Evolutionary conservation across 2,113 vertebrate species (phyloP).

Genomic region (Orthonyx spaldingii): DNA sequence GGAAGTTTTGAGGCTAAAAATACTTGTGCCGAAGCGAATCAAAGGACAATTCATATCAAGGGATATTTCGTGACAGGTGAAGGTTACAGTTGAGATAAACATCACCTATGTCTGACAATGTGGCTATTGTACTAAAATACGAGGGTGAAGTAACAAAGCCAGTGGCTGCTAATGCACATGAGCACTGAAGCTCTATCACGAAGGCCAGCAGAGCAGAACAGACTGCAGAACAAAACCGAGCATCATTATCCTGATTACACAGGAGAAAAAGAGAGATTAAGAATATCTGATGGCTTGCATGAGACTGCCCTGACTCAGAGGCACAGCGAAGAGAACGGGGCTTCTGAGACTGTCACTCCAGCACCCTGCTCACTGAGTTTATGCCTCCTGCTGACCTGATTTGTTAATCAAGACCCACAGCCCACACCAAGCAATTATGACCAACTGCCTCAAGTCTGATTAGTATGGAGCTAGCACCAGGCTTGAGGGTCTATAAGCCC

Average conservation of each 20-base stretch:
- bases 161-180: background rate
- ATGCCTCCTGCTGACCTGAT: background rate
- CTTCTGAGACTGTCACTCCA: background rate
- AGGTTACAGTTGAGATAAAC: background rate
- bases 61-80: background rate
- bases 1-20: background rate
- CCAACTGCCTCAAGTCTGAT: background rate
- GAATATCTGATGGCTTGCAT: background rate
- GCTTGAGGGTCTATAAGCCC: background rate
- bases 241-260: constrained; percentile 32
- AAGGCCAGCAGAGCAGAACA: background rate
- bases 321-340: background rate
- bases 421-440: background rate
- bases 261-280: background rate
- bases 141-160: background rate
- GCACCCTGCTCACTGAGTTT: background rate
- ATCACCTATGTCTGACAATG: background rate
- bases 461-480: background rate
- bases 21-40: background rate
- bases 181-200: background rate
- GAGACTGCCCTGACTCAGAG: background rate
- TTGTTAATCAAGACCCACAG: background rate
- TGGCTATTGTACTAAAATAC: background rate
- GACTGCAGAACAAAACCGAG: background rate
- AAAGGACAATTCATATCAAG: background rate